Base-by-base conservation (phyloP, 2,888 invertebrate genomes). In the Germaria angustata region DNA sequence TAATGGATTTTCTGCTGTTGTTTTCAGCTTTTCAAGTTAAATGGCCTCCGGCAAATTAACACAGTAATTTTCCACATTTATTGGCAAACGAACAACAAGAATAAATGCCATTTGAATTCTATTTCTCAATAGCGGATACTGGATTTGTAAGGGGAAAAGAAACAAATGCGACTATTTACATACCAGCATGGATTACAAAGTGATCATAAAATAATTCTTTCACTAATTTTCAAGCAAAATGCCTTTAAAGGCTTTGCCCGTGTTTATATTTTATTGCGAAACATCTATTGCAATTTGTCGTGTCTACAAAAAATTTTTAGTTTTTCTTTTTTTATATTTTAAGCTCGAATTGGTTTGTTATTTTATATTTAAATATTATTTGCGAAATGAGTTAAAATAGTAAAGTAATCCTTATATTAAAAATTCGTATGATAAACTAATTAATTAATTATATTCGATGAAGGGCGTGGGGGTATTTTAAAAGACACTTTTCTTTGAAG, bases 251-350 rank as follows among this genome's bases (percentile, higher is more conserved):
- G 39, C 32, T 51, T 68, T 44, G 28, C 59, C 57, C 46, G 65
- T 17, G 9, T 46, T 44, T n/a, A n/a, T n/a, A n/a, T 15, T 57
- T 69, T 49, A 36, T 51, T 65, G 24, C 41, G 7, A 32, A 22
- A 44, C 51, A 41, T 53, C 51, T 68, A 69, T 51, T 66, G 77
- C 77, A 68, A 77, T 68, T 69, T 69, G 73, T 84, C 83, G 83
- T 80, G 83, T 80, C 77, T 77, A 32, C 17, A 28, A 28, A 80
- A 77, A 77, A 83, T 83, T 83, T 76, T 73, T 66, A 63, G 61
- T 41, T 66, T 32, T 51, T 65, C 17, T 2, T 36, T 11, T 36
- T 28, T 44, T 53, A 22, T 46, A 32, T 55, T 59, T 39, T 32
- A 6, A 28, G 4, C 20, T 32, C 17, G 20, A 69, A 77, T 69